A percentile compares a stretch with the other conserved stretches of the same genome.
phyloP scores from a whole-genome alignment of 2,797 vertebrate species.

The Nannoperca australis region DNA sequence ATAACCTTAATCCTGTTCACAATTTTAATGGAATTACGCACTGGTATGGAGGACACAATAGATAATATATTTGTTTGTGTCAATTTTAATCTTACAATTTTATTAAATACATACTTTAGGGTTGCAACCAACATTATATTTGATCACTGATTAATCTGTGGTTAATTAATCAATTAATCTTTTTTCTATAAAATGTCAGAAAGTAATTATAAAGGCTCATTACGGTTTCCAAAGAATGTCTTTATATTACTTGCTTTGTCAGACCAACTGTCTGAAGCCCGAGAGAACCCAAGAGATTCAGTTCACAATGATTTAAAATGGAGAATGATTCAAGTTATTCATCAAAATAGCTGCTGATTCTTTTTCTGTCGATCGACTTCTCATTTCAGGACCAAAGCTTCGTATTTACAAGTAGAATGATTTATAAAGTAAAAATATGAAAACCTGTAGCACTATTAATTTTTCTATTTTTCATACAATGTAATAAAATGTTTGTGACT shows the following conservation, averaged over 20 bases:
- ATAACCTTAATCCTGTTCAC: neutral
- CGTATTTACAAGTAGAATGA: neutral
- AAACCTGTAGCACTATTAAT: neutral
- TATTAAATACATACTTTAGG: neutral
- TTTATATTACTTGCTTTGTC: neutral
- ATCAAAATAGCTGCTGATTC: neutral
- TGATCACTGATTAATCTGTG: neutral
- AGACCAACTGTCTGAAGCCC: neutral
- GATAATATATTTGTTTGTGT: neutral
- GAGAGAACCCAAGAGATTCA: neutral
- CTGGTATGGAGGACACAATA: neutral
- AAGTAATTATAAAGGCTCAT: neutral
- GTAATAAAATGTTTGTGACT: constrained; percentile 1
- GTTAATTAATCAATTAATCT: neutral
- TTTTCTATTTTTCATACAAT: neutral
- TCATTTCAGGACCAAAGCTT: neutral
- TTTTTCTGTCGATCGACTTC: neutral
- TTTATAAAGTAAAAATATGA: neutral
- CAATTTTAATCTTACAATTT: neutral
- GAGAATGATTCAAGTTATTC: neutral
- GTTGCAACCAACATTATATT: neutral
- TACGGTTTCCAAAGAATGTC: neutral
- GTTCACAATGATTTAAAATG: neutral
- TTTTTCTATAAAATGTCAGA: neutral
- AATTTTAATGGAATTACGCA: neutral